Percentiles rank a stretch among this genome's conserved stretches.
These are phyloP conservation scores for Stichodactyla helianthus DNA, from an alignment of 64 coral and sea anemone species.

Conservation along the genomic window DNA sequence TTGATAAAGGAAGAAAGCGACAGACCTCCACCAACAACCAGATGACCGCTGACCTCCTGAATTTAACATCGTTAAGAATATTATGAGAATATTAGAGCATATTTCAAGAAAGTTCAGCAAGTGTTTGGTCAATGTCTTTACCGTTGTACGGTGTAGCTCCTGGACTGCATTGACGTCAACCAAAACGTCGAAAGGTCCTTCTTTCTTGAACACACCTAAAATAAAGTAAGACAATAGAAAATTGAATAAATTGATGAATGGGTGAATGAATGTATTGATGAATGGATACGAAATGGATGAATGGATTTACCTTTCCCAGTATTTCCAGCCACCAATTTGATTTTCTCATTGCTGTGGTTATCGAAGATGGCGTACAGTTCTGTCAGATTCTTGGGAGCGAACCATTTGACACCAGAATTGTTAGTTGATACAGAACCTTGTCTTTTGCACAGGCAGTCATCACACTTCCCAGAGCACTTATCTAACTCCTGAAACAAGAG, in stretches of 20 bases:
- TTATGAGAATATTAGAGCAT: too few relatives aligned
- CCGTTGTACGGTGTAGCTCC: constrained; percentile 44
- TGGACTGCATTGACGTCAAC: constrained; percentile 61
- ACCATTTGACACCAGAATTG: constrained; percentile 38
- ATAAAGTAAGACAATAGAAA: not conserved
- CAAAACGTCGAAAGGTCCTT: constrained; percentile 50
- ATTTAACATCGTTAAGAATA: not conserved
- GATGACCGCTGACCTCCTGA: constrained; percentile 37
- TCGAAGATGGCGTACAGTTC: constrained; percentile 64
- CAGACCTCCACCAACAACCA: constrained; percentile 55
- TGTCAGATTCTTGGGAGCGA: constrained; percentile 36
- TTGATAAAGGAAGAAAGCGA: constrained; percentile 3
- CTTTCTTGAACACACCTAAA: constrained; percentile 76
- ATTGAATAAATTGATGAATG: too few relatives aligned
- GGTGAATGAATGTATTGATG: too few relatives aligned
- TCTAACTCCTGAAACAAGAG: not conserved
- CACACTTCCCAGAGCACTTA: constrained; percentile 21
- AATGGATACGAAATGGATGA: not conserved
- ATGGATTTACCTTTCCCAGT: constrained; percentile 72
- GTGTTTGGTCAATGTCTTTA: not conserved
- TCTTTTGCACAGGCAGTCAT: constrained; percentile 18
- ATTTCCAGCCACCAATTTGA: constrained; percentile 70
- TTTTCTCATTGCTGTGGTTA: constrained; percentile 41
- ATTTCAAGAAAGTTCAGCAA: too few relatives aligned
- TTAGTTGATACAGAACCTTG: constrained; percentile 1